Evolutionary conservation across 1,140 invertebrate genomes (phyloP).

Genomic region (Artemia franciscana): DNA sequence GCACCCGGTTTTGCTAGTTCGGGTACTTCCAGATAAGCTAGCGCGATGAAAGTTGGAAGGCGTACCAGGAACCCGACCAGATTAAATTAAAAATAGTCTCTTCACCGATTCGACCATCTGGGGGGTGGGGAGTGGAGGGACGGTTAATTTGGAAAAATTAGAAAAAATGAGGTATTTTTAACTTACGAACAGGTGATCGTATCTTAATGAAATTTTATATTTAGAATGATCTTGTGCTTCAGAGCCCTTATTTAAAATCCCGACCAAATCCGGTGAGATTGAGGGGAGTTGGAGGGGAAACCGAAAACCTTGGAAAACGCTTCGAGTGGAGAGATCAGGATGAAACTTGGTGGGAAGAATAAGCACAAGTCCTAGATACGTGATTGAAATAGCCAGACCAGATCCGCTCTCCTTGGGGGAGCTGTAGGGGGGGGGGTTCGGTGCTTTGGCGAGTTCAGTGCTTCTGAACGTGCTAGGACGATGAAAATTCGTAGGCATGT

Average conservation of each 20-base stretch:
- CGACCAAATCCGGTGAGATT: neutral
- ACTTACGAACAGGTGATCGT: neutral
- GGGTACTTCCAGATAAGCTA: no score
- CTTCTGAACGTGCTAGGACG: neutral
- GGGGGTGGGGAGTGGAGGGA: neutral
- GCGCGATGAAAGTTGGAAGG: no score
- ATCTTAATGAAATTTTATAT: no score
- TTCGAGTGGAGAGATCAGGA: neutral
- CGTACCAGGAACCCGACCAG: no score
- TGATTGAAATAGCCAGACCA: neutral
- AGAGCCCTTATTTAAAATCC: neutral
- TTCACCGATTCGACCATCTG: neutral
- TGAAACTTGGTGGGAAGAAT: neutral
- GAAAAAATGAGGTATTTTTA: neutral
- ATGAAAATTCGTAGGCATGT: neutral
- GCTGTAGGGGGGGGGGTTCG: neutral
- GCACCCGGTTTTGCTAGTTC: no score
- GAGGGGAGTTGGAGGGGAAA: neutral
- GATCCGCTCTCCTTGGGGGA: no score
- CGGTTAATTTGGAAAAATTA: no score
- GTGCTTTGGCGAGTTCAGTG: neutral
- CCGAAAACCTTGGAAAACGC: neutral
- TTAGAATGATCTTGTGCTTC: neutral
- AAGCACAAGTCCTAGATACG: neutral
- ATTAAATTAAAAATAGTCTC: neutral